Evolutionary conservation across 2,113 vertebrate species (phyloP).

Genomic region (Pelusios castaneus): DNA sequence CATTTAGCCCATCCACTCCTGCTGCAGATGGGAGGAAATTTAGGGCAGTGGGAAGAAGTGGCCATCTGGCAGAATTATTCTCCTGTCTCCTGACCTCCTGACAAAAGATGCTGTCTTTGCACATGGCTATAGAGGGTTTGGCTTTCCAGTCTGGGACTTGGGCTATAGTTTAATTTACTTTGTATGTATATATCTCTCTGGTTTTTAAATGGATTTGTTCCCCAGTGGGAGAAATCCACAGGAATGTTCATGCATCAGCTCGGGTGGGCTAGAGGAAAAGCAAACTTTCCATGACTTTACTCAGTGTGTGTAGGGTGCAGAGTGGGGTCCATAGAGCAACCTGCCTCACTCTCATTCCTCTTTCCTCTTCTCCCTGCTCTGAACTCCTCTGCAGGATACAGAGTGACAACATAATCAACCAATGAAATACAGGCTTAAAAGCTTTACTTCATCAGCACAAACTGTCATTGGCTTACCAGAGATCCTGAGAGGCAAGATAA

Average conservation of each 20-base stretch:
- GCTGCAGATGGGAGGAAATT: constrained; percentile 65
- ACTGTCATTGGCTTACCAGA: constrained; percentile 43
- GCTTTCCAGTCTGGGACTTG: constrained; percentile 52
- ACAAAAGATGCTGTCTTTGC: constrained; percentile 63
- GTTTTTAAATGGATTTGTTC: constrained; percentile 58
- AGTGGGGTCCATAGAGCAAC: not conserved
- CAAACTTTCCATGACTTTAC: not conserved
- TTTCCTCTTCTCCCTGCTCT: constrained; percentile 14
- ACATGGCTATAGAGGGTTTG: constrained; percentile 64
- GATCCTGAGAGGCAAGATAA: constrained; percentile 41
- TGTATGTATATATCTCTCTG: constrained; percentile 53
- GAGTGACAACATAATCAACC: constrained; percentile 18
- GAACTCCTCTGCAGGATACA: constrained; percentile 32
- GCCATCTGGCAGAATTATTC: not conserved
- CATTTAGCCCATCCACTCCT: constrained; percentile 1
- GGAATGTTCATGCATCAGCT: not conserved
- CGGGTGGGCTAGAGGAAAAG: not conserved
- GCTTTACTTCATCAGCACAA: constrained; percentile 58
- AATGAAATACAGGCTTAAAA: constrained; percentile 57
- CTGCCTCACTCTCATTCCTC: not conserved
- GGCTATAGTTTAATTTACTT: constrained; percentile 43
- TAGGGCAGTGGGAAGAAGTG: constrained; percentile 41
- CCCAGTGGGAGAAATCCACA: constrained; percentile 24
- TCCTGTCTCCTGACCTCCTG: not conserved
- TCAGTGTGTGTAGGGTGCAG: not conserved